phyloP scores from a whole-genome alignment of 2,797 vertebrate species.

The Hypotaenidia okinawae region DNA sequence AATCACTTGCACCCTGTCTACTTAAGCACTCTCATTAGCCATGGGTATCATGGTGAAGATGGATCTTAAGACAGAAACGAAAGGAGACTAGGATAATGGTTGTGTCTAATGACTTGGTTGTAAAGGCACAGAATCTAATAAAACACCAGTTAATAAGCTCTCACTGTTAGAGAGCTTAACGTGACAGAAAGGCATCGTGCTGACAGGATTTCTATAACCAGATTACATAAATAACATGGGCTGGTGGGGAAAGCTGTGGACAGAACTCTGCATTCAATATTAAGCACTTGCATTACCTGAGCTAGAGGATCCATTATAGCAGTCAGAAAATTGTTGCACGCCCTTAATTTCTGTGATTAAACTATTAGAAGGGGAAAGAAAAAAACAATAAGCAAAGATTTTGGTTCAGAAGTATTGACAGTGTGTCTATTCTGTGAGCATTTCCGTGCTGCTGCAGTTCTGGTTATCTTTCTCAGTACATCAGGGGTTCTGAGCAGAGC shows the following conservation, averaged over 20 bases:
- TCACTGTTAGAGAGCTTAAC: constrained; percentile 17
- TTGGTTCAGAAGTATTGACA: background rate
- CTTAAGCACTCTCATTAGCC: constrained; percentile 55
- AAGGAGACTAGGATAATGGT: constrained; percentile 16
- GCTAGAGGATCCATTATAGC: background rate
- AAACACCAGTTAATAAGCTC: constrained; percentile 53
- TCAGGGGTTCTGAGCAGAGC: background rate
- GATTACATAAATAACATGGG: background rate
- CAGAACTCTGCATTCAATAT: background rate
- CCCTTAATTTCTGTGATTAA: background rate
- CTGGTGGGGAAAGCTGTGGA: background rate
- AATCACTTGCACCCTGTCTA: constrained; percentile 16
- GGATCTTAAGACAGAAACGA: background rate
- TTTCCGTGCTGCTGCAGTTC: background rate
- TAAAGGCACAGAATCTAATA: constrained; percentile 44
- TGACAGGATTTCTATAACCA: constrained; percentile 23
- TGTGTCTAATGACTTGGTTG: constrained; percentile 45
- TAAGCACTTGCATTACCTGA: background rate
- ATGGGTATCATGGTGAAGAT: background rate
- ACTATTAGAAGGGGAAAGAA: background rate
- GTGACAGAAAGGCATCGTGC: constrained; percentile 7
- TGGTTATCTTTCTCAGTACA: background rate
- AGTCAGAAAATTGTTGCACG: background rate
- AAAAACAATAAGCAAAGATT: background rate
- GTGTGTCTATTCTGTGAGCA: background rate